Evolutionary conservation across 2,888 invertebrate species (phyloP), one percentile per base, ranked within the genome.

Genomic region (Abscondita cerata): DNA sequence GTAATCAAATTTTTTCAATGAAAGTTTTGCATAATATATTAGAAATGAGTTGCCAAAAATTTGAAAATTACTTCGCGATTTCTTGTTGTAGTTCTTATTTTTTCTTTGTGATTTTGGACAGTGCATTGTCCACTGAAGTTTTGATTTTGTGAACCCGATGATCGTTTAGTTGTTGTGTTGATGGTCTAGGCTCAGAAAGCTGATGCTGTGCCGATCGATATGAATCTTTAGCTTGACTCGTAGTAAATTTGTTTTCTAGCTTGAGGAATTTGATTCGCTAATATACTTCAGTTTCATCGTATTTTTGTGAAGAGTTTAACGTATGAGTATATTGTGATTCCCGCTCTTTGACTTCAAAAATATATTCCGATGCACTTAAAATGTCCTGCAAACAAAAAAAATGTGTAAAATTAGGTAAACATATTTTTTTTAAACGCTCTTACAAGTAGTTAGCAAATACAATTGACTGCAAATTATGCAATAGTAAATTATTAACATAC

Each of bases 361-460:
- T 12, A 40, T 40, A 12, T 8, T 40, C 40, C 4, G 6, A 40
- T 40, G 40, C 4, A 40, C 40, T 40, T 40, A 12, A 40, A 40
- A 40, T 11, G 40, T 40, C 40, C 13, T 40, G 40, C 40, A 40
- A 40, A 40, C 11, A 40, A 40, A 40, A 40, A n/a, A n/a, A n/a
- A n/a, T n/a, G n/a, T n/a, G 12, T 40, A 40, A 40, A 40, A 13
- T 40, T 40, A 40, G 40, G 4, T 11, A 13, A 40, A 40, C 40
- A 40, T 12, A 8, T 40, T 40, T 13, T 13, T 40, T 12, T 12
- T 11, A 31, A 9, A 31, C 31, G 31, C 31, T 31, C 9, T 40
- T 40, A 40, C 11, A 40, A 40, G 4, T 40, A 40, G 40, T 13
- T 12, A 40, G 40, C 13, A 40, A 31, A 31, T 31, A 31, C 4